These are phyloP conservation scores for Sylvilagus bachmani DNA, from an alignment of 2,113 vertebrate species.

Conservation along the genomic window DNA sequence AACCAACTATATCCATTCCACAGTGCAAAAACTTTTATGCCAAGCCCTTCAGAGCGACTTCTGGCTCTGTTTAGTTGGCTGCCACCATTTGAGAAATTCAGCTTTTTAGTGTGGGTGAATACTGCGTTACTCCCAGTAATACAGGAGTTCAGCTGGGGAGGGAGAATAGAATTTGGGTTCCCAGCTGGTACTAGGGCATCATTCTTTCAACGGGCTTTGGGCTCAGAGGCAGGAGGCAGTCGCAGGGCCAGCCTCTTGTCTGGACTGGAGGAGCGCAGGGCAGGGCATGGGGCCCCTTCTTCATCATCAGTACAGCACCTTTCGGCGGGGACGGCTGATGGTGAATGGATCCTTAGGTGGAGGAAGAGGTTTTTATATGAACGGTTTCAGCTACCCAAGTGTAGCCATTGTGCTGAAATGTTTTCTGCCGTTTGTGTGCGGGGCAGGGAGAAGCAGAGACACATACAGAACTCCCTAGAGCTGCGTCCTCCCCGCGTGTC, in stretches of 20 bases:
- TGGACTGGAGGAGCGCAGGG: neutral
- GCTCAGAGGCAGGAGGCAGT: neutral
- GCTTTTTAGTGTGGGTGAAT: neutral
- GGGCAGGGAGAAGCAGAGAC: no score
- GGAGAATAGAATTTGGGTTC: neutral
- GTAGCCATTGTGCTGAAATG: neutral
- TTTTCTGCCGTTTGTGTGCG: no score
- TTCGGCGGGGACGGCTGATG: neutral
- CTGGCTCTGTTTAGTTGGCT: neutral
- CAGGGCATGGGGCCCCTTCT: neutral
- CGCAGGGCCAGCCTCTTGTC: neutral
- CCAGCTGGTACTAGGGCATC: neutral
- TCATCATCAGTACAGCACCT: neutral
- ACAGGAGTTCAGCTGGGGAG: neutral
- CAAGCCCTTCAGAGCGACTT: neutral
- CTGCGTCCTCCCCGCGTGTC: no score
- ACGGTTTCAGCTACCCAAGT: neutral
- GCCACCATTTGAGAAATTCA: neutral
- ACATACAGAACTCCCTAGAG: no score
- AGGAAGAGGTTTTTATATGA: neutral
- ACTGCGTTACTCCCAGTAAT: neutral
- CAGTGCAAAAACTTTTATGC: neutral
- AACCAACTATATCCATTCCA: neutral
- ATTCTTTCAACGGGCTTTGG: neutral
- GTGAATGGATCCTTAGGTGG: neutral